Evolutionary conservation across 2,797 vertebrate genomes (phyloP).

Genomic region (Echeneis naucrates): DNA sequence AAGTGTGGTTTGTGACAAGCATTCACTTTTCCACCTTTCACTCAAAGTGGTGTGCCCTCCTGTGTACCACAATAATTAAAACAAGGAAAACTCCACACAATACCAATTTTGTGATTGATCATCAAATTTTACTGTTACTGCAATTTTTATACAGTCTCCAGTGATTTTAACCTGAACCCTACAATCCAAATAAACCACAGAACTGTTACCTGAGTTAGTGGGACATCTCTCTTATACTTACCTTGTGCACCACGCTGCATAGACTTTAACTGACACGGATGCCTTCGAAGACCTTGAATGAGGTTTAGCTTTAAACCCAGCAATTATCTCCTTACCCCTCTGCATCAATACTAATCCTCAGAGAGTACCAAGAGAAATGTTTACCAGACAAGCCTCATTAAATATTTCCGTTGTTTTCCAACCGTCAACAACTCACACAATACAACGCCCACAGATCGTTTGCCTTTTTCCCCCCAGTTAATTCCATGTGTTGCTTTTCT

Average conservation of each 20-base stretch:
- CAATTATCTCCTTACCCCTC: conserved; percentile 78
- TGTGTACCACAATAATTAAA: too few species aligned
- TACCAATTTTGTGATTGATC: background rate
- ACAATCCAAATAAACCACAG: background rate
- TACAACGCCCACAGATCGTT: conserved; percentile 70
- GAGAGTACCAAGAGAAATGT: conserved; percentile 64
- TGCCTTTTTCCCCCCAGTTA: conserved; percentile 29
- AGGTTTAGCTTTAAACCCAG: conserved; percentile 67
- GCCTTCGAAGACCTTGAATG: conserved; percentile 65
- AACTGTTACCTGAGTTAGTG: conserved; percentile 25
- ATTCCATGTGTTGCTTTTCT: conserved; percentile 39
- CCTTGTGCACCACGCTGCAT: conserved; percentile 24
- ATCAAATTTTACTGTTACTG: background rate
- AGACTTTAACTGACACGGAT: conserved; percentile 32
- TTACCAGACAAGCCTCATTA: conserved; percentile 76
- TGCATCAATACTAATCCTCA: conserved; percentile 68
- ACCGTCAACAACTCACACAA: conserved; percentile 72
- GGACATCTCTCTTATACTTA: conserved; percentile 30
- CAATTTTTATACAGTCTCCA: background rate
- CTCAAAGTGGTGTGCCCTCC: too few species aligned
- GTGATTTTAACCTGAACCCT: background rate
- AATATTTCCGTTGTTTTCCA: conserved; percentile 81
- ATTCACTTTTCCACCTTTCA: too few species aligned
- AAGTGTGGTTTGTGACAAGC: too few species aligned
- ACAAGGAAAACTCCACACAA: background rate